Base-by-base conservation (phyloP, 2,797 vertebrate species). In the Thamnophis elegans region DNA sequence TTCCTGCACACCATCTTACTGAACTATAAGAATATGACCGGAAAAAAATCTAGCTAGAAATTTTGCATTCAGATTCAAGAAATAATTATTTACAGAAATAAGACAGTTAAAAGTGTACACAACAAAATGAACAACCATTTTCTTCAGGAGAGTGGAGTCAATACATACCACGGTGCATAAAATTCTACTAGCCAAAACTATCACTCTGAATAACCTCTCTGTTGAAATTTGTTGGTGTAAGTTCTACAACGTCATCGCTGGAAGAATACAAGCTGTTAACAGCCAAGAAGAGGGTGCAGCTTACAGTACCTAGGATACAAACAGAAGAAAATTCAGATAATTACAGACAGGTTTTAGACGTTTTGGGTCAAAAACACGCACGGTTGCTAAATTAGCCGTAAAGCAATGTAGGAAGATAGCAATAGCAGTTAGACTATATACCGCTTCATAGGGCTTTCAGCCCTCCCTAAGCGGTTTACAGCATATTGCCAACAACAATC, bases 131-230 rank as follows among this genome's bases (percentile, higher is more conserved):
- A 18, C 4, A 60, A 53, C 55, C 26, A 51, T 90, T 56, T 4
- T 4, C 20, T 26, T 14, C 32, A 55, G 47, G n/a, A 25, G 14
- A 55, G 0, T 18, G 0, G 32, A 91, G 58, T 94, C 54, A 87
- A 68, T 28, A 98, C 99, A 98, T 98, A 99, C 99, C 99, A 99
- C 28, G 99, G 99, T 94, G 99, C 99, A 25, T 99, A 99, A 96
- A 99, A 99, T 97, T 99, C 99, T n/a, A 99, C 95, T 0, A 99
- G 98, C 99, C 99, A 99, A 99, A 96, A 90, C 97, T 98, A 89
- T 99, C 98, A 2, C 99, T 99, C 93, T 99, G 98, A 95, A 99
- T 96, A 94, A 99, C 99, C 97, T 99, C 99, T 87, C 91, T 97
- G 97, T 99, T 98, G 97, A 99, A 99, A 97, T 99, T 99, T 87